phyloP scores from a whole-genome alignment of 1,140 invertebrate species.

The Polyergus mexicanus region DNA sequence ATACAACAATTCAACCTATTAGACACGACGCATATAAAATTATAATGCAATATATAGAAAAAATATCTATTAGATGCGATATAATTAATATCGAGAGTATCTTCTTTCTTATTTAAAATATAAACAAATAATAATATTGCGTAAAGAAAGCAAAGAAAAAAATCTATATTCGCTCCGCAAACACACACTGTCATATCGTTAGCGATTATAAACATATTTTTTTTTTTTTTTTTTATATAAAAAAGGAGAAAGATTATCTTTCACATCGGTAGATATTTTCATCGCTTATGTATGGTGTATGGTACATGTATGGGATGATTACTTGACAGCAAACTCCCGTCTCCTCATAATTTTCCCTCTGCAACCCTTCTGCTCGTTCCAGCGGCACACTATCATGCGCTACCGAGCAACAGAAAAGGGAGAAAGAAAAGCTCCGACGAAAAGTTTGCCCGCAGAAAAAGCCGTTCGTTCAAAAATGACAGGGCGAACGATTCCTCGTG shows the following conservation, averaged over 20 bases:
- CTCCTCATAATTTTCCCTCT: slow-evolving; percentile 53
- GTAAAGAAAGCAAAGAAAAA: neutral
- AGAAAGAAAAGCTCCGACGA: slow-evolving; percentile 1
- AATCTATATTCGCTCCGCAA: too few relatives aligned
- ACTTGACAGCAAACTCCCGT: slow-evolving; percentile 40
- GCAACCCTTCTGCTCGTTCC: slow-evolving; percentile 38
- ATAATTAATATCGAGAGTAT: neutral
- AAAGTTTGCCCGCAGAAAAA: slow-evolving; percentile 33
- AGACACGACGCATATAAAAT: too few relatives aligned
- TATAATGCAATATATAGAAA: too few relatives aligned
- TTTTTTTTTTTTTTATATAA: slow-evolving; percentile 5
- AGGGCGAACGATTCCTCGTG: slow-evolving; percentile 13
- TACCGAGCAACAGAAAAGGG: slow-evolving; percentile 38
- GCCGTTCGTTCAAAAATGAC: slow-evolving; percentile 12
- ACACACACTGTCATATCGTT: neutral
- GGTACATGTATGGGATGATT: slow-evolving; percentile 50
- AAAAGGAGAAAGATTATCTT: neutral
- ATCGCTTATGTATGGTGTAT: neutral
- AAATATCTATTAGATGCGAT: too few relatives aligned
- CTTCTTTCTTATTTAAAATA: neutral
- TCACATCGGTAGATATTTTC: neutral
- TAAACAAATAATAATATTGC: neutral
- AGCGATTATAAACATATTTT: neutral
- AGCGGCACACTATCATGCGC: slow-evolving; percentile 43
- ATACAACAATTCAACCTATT: too few relatives aligned